These are phyloP conservation scores for Brenthis hecate DNA, from an alignment of 2,888 invertebrate genomes.

Conservation along the genomic window DNA sequence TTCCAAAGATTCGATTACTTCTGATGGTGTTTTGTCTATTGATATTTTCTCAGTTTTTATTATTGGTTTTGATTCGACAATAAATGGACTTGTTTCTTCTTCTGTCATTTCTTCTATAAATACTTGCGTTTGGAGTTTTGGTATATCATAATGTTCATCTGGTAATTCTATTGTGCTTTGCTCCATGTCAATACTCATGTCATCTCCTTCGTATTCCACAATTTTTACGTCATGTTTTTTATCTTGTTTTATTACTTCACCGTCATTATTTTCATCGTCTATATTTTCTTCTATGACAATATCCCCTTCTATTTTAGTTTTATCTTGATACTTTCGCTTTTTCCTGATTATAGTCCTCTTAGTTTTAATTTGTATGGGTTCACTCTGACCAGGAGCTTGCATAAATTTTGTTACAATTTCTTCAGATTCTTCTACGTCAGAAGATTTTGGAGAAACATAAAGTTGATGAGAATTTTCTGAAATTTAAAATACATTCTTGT, in stretches of 20 bases:
- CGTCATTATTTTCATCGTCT: constrained; percentile 60
- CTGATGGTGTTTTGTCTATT: constrained; percentile 40
- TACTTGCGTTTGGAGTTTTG: constrained; percentile 57
- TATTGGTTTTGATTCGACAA: background rate
- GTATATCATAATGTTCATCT: constrained; percentile 52
- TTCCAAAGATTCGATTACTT: constrained; percentile 10
- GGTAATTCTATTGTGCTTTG: constrained; percentile 51
- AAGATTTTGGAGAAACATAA: constrained; percentile 59
- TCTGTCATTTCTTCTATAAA: constrained; percentile 53
- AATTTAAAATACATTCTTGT: constrained; percentile 30
- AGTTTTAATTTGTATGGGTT: constrained; percentile 80
- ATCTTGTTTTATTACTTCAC: constrained; percentile 38
- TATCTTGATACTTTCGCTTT: constrained; percentile 53
- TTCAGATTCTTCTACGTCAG: constrained; percentile 80
- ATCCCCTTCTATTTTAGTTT: constrained; percentile 59
- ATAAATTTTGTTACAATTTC: constrained; percentile 84
- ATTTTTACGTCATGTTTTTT: constrained; percentile 62
- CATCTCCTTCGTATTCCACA: constrained; percentile 65
- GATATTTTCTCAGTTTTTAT: constrained; percentile 39
- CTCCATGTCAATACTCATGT: constrained; percentile 49
- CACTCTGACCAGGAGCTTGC: constrained; percentile 73
- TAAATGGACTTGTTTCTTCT: constrained; percentile 31
- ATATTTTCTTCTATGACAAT: constrained; percentile 79
- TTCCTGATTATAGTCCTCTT: constrained; percentile 81
- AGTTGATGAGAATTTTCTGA: constrained; percentile 54